Base-by-base conservation (phyloP, 2,797 vertebrate species). In the Lepidocolaptes lacrymiger region DNA sequence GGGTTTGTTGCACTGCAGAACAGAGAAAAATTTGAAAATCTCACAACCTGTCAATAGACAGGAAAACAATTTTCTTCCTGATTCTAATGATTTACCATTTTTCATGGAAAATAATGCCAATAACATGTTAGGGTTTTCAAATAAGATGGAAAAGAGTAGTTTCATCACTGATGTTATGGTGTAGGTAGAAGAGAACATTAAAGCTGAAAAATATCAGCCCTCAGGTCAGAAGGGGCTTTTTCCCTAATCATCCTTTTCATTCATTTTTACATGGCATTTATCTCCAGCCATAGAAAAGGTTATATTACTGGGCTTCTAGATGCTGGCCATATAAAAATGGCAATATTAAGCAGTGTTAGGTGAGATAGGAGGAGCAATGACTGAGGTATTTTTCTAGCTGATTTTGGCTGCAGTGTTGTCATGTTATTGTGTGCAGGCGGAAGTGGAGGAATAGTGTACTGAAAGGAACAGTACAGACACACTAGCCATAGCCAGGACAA, bases 151-250 rank as follows among this genome's bases (percentile, higher is more conserved):
- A 81, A 93, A 94, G 91, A 84, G 91, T 90, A 94, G 89, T 93
- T 95, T 96, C 80, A 93, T 88, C 95, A 64, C 62, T 91, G 82
- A 86, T 84, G 62, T 86, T 96, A 90, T 56, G 85, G 88, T 84
- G 48, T 67, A 96, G 82, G 91, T 90, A 91, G 92, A 81, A 88
- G 85, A 93, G 87, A 91, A 94, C 67, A 91, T 95, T 94, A 96
- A 93, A 88, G 73, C 79, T 96, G 94, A 97, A 95, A 97, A 95
- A 95, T 96, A 93, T 76, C 94, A 91, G 88, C 94, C 94, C 92
- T 93, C 36, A 6, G 95, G 92, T 95, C 85, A 96, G 82, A 92
- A 90, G 91, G 94, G 93, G 46, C 37, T 94, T 94, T 97, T 95
- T 91, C 82, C 67, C 55, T 84, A 73, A 89, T 96, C 95, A 93